Evolutionary conservation across 2,888 invertebrate genomes (phyloP).

Genomic region (Agrochola macilenta): DNA sequence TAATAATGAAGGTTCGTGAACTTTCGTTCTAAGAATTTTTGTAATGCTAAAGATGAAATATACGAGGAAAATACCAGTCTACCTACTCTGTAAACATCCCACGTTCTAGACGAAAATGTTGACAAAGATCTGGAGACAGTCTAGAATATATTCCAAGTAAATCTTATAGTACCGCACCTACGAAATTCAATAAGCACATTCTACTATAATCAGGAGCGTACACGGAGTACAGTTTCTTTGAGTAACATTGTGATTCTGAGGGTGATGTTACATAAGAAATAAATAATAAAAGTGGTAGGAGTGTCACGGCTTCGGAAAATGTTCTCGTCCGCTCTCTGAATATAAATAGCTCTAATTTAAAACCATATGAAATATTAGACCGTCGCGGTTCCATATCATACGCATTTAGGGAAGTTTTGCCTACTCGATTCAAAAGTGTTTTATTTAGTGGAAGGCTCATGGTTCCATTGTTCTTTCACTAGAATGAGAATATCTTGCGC

Average conservation of each 20-base stretch:
- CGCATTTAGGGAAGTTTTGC: conserved; percentile 44
- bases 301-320: conserved; percentile 72
- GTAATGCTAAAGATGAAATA: conserved; percentile 22
- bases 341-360: conserved; percentile 81
- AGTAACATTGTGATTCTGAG: conserved; percentile 73
- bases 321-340: conserved; percentile 75
- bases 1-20: not conserved
- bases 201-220: conserved; percentile 52
- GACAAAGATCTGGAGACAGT: conserved; percentile 28
- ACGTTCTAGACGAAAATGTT: conserved; percentile 51
- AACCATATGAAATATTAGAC: conserved; percentile 69
- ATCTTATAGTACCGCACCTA: conserved; percentile 48
- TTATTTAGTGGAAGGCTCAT: conserved; percentile 13
- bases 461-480: not conserved
- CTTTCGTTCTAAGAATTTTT: not conserved
- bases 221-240: conserved; percentile 54
- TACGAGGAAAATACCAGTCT: conserved; percentile 2
- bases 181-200: conserved; percentile 68
- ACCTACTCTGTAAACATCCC: conserved; percentile 28
- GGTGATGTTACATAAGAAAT: conserved; percentile 67
- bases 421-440: conserved; percentile 37
- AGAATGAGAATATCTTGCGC: not conserved
- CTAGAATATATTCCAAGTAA: conserved; percentile 55
- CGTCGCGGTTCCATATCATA: conserved; percentile 38
- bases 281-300: conserved; percentile 79